Conservation (phyloP, 2,113 vertebrate species). For the Hiodon tergisus region DNA sequence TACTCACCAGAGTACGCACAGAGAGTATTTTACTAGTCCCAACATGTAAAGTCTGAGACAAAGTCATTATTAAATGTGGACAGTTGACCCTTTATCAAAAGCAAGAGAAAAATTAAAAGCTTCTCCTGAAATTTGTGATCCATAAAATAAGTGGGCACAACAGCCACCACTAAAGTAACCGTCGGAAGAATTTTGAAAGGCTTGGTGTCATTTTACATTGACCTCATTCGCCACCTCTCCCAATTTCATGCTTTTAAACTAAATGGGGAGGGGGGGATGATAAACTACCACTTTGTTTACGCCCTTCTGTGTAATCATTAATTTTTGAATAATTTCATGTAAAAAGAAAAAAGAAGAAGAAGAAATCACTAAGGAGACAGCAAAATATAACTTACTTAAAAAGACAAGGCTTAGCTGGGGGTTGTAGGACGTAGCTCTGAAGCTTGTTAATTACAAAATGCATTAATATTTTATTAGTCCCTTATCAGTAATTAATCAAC, state of each 20-base stretch:
- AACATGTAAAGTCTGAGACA: neutral
- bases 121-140: conserved; percentile 6
- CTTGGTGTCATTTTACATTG: neutral
- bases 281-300: conserved; percentile 42
- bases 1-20: neutral
- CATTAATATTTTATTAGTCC: conserved; percentile 79
- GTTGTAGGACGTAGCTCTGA: conserved; percentile 47
- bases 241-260: conserved; percentile 21
- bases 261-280: conserved; percentile 22
- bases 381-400: conserved; percentile 47
- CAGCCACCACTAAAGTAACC: neutral
- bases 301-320: conserved; percentile 48
- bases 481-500: conserved; percentile 83
- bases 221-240: conserved; percentile 13
- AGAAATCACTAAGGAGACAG: conserved; percentile 33
- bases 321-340: conserved; percentile 53
- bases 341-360: conserved; percentile 22
- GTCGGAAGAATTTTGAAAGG: neutral
- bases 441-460: conserved; percentile 73
- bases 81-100: neutral
- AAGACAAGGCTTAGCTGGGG: conserved; percentile 47
- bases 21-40: neutral
- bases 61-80: neutral
- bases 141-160: conserved; percentile 4
- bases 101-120: conserved; percentile 1